Base-by-base conservation (phyloP, 2,888 invertebrate genomes). In the Tipula lateralis region DNA sequence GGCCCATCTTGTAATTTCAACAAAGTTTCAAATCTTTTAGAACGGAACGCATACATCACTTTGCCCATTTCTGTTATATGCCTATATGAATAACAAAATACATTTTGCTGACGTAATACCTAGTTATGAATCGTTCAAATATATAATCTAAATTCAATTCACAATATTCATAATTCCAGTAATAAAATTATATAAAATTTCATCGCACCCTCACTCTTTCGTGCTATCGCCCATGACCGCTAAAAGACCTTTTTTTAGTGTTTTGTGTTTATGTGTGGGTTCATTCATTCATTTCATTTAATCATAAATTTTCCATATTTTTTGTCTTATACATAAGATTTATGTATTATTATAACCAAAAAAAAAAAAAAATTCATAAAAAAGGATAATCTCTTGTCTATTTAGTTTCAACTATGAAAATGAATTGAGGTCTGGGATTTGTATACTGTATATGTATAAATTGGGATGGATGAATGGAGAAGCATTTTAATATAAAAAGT, bases 371-470 rank as follows among this genome's bases (percentile, higher is more conserved):
- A 44, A 44, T 44, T 66, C 66, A 66, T 66, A 66, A 19, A 66
- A 66, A 66, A 66, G 66, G 66, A 66, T 66, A 66, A 66, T 66
- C 66, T 66, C 66, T 66, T 66, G 66, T 66, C 66, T 66, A 66
- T 66, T 66, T 66, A 66, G 66, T 66, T 66, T 66, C 66, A 66
- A 66, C 66, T 66, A 66, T 66, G 66, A 66, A 66, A 66, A 66
- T 66, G 66, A 66, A 66, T 66, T 66, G 66, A 66, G 66, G 66
- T 66, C 66, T 66, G 9, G 66, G 66, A 66, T n/a, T n/a, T n/a
- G n/a, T 66, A 66, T 24, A 66, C 66, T 66, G 24, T 66, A 66
- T 3, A 50, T 16, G 16, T 66, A 3, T 44, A 13, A 9, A 7
- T 9, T 2, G 6, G 66, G 24, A 24, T 24, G 66, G 9, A 24